A percentile compares a stretch with the other conserved stretches of the same genome.
These are phyloP conservation scores for Agrotis clavis DNA, from an alignment of 2,888 invertebrate genomes.

Conservation along the genomic window DNA sequence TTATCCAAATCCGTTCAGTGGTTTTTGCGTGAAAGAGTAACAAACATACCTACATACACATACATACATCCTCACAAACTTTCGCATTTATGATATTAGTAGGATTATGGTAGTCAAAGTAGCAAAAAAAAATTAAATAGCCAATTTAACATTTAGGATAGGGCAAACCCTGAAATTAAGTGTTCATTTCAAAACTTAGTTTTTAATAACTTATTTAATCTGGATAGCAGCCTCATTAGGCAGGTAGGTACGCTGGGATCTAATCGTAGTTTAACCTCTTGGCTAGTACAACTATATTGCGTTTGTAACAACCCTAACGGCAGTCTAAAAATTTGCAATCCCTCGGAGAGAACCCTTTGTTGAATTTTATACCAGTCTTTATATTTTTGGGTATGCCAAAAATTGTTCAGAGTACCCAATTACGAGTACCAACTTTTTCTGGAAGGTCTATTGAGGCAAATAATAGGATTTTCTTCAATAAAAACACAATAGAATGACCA, in stretches of 20 bases:
- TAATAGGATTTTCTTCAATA: conserved; percentile 40
- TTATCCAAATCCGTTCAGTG: too few relatives aligned
- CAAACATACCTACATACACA: too few relatives aligned
- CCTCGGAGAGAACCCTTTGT: conserved; percentile 31
- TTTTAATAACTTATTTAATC: conserved; percentile 46
- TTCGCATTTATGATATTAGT: too few relatives aligned
- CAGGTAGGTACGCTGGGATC: conserved; percentile 43
- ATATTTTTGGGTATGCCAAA: conserved; percentile 37
- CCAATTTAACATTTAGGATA: conserved; percentile 14
- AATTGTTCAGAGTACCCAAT: conserved; percentile 43
- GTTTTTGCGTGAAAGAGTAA: too few relatives aligned
- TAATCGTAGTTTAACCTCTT: conserved; percentile 37
- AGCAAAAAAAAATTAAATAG: conserved; percentile 17
- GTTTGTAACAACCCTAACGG: conserved; percentile 29
- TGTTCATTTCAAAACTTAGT: conserved; percentile 48
- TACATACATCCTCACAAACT: too few relatives aligned
- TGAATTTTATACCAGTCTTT: conserved; percentile 40
- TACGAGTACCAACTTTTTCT: conserved; percentile 46
- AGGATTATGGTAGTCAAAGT: neutral
- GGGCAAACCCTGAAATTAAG: conserved; percentile 34
- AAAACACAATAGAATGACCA: conserved; percentile 42
- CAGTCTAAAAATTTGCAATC: conserved; percentile 36
- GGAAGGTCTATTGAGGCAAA: conserved; percentile 36
- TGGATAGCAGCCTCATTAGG: conserved; percentile 31
- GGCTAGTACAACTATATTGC: conserved; percentile 30